Percentiles rank a stretch among this genome's conserved stretches.
Conservation (phyloP, 2,797 vertebrate species). For the Propithecus deckenii region DNA sequence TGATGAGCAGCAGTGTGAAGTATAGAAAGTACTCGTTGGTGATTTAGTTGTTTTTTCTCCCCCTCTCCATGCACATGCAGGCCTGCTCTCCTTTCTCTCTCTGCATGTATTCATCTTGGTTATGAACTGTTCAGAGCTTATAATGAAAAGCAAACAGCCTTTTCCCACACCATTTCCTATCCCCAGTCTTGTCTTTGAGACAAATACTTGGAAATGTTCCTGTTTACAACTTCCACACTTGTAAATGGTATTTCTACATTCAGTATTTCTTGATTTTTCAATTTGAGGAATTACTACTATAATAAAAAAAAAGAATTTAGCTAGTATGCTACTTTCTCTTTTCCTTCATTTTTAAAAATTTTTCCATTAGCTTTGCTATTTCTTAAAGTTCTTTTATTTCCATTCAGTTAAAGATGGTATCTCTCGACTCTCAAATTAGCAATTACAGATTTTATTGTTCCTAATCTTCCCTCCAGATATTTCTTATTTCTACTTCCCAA, state of each 20-base stretch:
- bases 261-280: conserved; percentile 13
- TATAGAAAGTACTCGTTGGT: background rate
- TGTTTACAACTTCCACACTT: background rate
- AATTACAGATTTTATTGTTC: background rate
- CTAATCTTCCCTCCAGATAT: background rate
- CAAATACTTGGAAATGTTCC: background rate
- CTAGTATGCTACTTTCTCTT: background rate
- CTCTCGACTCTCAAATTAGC: conserved; percentile 24
- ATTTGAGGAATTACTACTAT: background rate
- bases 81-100: background rate
- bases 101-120: background rate
- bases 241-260: background rate
- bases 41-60: background rate
- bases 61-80: background rate
- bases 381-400: conserved; percentile 13
- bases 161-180: background rate
- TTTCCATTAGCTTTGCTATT: background rate
- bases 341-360: background rate
- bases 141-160: background rate
- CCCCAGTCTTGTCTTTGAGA: background rate
- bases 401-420: background rate
- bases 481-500: background rate
- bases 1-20: background rate
- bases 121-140: background rate
- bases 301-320: conserved; percentile 26